These are phyloP conservation scores for Calameuta idolon DNA, from an alignment of 2,888 invertebrate species.

Conservation along the genomic window DNA sequence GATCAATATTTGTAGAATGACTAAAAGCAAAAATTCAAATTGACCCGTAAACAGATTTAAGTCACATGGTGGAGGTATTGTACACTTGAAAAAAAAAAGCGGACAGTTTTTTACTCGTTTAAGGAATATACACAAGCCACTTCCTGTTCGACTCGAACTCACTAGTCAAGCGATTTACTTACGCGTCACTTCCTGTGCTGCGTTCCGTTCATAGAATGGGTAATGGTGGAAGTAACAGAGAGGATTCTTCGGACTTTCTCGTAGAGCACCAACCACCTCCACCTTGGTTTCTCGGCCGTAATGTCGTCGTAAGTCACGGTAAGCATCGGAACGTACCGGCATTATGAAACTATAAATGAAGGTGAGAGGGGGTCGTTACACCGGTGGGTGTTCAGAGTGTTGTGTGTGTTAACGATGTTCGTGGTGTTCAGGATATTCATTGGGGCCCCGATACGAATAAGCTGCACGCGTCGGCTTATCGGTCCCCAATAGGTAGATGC, in stretches of 20 bases:
- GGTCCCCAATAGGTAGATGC: background rate
- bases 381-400: background rate
- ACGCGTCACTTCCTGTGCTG: background rate
- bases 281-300: constrained; percentile 26
- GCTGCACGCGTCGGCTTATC: background rate
- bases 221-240: background rate
- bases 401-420: background rate
- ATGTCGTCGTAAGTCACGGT: constrained; percentile 40
- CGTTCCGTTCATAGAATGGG: background rate
- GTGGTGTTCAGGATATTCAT: background rate
- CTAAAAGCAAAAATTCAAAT: background rate
- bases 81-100: background rate
- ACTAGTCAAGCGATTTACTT: background rate
- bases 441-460: background rate
- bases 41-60: background rate
- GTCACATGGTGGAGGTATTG: background rate
- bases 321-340: constrained; percentile 36
- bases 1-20: background rate
- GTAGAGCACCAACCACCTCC: constrained; percentile 38
- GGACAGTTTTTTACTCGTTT: background rate
- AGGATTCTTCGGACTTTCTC: constrained; percentile 25
- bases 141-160: background rate
- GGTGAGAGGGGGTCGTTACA: constrained; percentile 18
- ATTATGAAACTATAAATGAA: constrained; percentile 43
- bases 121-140: background rate